Evolutionary conservation across 2,797 vertebrate species (phyloP).

Genomic region (Labeo calbasu): DNA sequence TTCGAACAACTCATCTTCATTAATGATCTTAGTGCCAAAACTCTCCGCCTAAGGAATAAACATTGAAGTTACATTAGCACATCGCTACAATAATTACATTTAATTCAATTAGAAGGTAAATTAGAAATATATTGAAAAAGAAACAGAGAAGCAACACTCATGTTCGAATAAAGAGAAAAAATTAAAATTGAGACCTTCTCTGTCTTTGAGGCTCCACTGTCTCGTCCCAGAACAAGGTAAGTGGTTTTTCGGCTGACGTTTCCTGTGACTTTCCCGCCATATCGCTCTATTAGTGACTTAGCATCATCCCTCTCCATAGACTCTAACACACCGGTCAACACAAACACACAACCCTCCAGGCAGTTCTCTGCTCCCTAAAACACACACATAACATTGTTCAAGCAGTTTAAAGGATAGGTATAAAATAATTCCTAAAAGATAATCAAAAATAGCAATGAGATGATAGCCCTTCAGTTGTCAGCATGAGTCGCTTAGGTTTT

Average conservation of each 20-base stretch:
- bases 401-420: neutral
- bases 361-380: conserved; percentile 94
- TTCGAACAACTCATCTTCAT: conserved; percentile 91
- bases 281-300: conserved; percentile 91
- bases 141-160: neutral
- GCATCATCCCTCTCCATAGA: conserved; percentile 94
- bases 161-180: neutral
- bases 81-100: neutral
- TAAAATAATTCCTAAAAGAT: neutral
- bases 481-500: neutral
- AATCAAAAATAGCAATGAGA: neutral
- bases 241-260: conserved; percentile 95
- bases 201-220: conserved; percentile 88
- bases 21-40: conserved; percentile 89
- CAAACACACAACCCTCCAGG: conserved; percentile 93
- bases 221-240: conserved; percentile 91
- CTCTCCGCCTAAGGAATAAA: conserved; percentile 81
- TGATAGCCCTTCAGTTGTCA: neutral
- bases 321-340: conserved; percentile 94
- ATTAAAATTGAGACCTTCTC: conserved; percentile 83
- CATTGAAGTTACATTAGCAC: neutral
- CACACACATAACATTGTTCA: conserved; percentile 19
- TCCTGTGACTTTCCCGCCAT: conserved; percentile 95
- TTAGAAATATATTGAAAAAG: neutral
- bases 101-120: neutral